phyloP scores from a whole-genome alignment of 2,888 invertebrate genomes.

The Meliscaeva auricollis region DNA sequence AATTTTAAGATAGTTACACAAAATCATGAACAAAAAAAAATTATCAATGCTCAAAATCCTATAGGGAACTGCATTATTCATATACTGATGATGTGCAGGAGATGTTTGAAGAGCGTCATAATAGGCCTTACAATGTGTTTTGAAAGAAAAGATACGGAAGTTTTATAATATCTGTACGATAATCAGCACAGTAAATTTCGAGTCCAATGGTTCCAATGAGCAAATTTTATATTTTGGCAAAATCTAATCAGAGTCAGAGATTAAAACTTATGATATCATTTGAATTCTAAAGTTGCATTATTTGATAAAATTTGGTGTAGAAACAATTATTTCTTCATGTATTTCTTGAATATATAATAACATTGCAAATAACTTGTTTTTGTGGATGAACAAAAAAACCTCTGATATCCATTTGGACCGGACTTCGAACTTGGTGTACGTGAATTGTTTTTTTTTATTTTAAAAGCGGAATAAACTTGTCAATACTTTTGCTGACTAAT shows the following conservation, averaged over 20 bases:
- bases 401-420: too few species aligned
- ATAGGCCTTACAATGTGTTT: constrained; percentile 43
- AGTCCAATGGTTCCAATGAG: constrained; percentile 3
- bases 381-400: too few species aligned
- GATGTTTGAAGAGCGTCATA: constrained; percentile 9
- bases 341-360: too few species aligned
- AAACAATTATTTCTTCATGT: too few species aligned
- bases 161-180: background rate
- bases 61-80: constrained; percentile 49
- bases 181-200: background rate
- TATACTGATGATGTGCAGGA: constrained; percentile 34
- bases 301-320: background rate
- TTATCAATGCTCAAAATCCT: constrained; percentile 35
- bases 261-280: background rate
- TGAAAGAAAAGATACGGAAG: constrained; percentile 9
- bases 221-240: constrained; percentile 25
- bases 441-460: too few species aligned
- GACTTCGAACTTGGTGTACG: too few species aligned
- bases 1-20: constrained; percentile 53
- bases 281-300: constrained; percentile 1
- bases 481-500: too few species aligned
- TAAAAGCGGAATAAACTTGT: too few species aligned
- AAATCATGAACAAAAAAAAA: constrained; percentile 2
- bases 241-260: constrained; percentile 25
- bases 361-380: too few species aligned